Evolutionary conservation across 2,113 vertebrate genomes (phyloP).

Genomic region (Coryphaenoides rupestris): DNA sequence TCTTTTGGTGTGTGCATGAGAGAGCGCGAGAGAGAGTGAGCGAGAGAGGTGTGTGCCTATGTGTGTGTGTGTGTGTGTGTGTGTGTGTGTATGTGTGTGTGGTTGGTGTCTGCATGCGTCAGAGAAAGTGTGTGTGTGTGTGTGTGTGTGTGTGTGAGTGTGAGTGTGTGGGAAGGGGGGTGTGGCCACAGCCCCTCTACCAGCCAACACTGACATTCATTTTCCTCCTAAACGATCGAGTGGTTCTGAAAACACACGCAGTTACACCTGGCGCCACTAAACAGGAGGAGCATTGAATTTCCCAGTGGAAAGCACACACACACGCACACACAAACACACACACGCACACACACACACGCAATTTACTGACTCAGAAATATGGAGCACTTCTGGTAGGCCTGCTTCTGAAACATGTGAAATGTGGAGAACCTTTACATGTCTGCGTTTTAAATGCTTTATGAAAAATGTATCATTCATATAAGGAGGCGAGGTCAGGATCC

Average conservation of each 20-base stretch:
- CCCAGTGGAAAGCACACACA: not conserved
- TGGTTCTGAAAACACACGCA: conserved; percentile 27
- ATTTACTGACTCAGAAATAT: conserved; percentile 10
- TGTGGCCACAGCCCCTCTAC: conserved; percentile 12
- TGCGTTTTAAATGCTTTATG: not conserved
- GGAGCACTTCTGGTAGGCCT: not conserved
- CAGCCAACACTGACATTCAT: conserved; percentile 33
- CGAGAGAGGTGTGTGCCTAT: no score
- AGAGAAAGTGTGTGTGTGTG: not conserved
- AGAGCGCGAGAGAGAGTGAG: not conserved
- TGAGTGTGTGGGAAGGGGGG: conserved; percentile 3
- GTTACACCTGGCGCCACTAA: conserved; percentile 19
- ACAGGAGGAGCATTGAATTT: conserved; percentile 36
- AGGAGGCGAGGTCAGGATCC: not conserved
- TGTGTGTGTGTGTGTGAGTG: conserved; percentile 7
- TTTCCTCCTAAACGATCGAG: conserved; percentile 19
- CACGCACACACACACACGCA: not conserved
- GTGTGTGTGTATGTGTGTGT: conserved; percentile 5
- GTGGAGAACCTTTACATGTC: not conserved
- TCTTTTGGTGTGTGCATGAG: not conserved
- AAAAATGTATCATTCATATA: not conserved
- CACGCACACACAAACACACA: no score
- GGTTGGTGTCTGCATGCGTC: not conserved
- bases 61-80: conserved; percentile 4
- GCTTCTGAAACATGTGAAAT: not conserved